These are phyloP conservation scores for Rhincodon typus DNA, from an alignment of 2,797 vertebrate genomes.

Conservation along the genomic window DNA sequence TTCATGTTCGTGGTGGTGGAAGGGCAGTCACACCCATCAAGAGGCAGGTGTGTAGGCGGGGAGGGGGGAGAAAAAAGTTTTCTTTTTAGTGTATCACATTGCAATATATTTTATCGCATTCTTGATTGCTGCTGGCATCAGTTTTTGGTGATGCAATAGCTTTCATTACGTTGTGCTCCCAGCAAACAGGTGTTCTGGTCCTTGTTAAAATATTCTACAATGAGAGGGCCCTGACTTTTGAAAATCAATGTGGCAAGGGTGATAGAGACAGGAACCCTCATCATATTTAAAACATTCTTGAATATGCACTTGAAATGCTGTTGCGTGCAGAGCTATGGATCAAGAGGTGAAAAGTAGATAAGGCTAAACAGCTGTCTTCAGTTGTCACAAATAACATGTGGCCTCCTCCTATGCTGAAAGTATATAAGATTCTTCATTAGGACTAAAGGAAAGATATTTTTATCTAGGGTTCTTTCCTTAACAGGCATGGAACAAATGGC, in stretches of 20 bases:
- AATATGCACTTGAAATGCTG: background rate
- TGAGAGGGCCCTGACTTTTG: background rate
- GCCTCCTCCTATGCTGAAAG: background rate
- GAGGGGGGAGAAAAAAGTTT: background rate
- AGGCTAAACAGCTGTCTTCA: background rate
- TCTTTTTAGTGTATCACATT: background rate
- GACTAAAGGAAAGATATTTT: background rate
- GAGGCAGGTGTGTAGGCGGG: background rate
- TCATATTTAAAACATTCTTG: background rate
- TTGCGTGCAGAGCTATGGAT: background rate
- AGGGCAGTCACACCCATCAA: background rate
- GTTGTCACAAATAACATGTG: background rate
- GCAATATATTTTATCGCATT: background rate
- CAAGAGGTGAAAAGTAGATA: background rate
- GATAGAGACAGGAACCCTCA: background rate
- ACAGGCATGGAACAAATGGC: background rate
- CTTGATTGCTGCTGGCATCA: background rate
- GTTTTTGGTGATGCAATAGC: background rate
- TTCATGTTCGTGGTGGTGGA: no score
- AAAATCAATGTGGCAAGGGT: background rate
- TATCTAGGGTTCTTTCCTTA: background rate
- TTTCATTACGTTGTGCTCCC: background rate
- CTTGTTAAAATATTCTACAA: background rate
- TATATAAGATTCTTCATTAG: background rate
- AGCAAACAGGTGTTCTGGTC: background rate